Evolutionary conservation across 2,113 vertebrate species (phyloP).

Genomic region (Cynocephalus volans): DNA sequence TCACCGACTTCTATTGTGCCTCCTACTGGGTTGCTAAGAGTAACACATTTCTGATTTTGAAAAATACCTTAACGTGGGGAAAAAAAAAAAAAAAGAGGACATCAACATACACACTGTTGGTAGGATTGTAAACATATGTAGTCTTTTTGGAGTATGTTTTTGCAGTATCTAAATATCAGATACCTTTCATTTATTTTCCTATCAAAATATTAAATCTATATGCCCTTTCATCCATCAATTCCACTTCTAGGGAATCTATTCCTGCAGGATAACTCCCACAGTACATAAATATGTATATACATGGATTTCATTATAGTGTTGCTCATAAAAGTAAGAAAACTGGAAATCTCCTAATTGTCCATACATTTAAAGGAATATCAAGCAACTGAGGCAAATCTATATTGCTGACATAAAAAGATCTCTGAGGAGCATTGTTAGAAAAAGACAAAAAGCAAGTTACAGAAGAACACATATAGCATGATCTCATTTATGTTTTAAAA

Average conservation of each 20-base stretch:
- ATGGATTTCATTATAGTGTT: slow-evolving; percentile 8
- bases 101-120: background rate
- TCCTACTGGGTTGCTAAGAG: background rate
- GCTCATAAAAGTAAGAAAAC: slow-evolving; percentile 36
- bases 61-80: background rate
- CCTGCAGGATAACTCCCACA: background rate
- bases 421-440: background rate
- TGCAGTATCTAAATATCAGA: background rate
- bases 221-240: background rate
- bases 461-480: background rate
- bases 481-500: background rate
- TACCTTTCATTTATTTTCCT: slow-evolving; percentile 28
- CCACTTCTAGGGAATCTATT: slow-evolving; percentile 21
- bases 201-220: slow-evolving; percentile 33
- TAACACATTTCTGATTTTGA: background rate
- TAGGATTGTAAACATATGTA: background rate
- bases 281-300: background rate
- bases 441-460: slow-evolving; percentile 4
- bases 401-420: background rate
- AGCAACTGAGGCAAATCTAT: background rate
- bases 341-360: background rate
- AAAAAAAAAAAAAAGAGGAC: background rate
- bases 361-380: background rate
- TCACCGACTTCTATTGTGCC: slow-evolving; percentile 12
- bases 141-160: background rate